Evolutionary conservation across 2,113 vertebrate genomes (phyloP).

Genomic region (Cebus imitator): DNA sequence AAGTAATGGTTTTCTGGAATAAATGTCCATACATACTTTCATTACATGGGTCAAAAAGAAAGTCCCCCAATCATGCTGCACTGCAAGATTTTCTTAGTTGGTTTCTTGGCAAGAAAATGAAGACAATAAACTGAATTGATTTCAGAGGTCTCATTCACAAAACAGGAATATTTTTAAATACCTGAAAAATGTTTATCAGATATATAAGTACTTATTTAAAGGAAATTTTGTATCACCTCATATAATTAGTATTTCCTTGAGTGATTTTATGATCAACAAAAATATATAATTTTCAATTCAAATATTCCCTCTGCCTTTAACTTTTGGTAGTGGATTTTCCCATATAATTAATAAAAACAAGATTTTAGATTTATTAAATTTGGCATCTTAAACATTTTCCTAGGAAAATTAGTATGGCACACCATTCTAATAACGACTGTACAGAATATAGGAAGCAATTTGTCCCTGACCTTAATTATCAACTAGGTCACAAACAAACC

Average conservation of each 20-base stretch:
- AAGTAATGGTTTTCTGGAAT: slow-evolving; percentile 24
- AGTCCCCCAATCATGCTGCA: background rate
- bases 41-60: background rate
- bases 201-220: background rate
- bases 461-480: slow-evolving; percentile 7
- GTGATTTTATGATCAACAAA: slow-evolving; percentile 29
- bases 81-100: background rate
- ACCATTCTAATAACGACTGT: background rate
- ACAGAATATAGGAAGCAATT: background rate
- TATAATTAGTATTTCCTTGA: slow-evolving; percentile 30
- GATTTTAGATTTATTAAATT: slow-evolving; percentile 39
- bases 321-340: background rate
- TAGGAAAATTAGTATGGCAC: background rate
- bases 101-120: background rate
- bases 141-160: slow-evolving; percentile 36
- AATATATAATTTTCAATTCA: background rate
- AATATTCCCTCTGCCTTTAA: slow-evolving; percentile 20
- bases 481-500: background rate
- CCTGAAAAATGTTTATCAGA: background rate
- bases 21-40: background rate
- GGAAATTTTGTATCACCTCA: background rate
- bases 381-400: background rate
- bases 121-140: background rate
- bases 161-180: background rate
- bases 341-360: slow-evolving; percentile 16